phyloP scores from a whole-genome alignment of 1,140 invertebrate species.

The Cataglyphis hispanica region DNA sequence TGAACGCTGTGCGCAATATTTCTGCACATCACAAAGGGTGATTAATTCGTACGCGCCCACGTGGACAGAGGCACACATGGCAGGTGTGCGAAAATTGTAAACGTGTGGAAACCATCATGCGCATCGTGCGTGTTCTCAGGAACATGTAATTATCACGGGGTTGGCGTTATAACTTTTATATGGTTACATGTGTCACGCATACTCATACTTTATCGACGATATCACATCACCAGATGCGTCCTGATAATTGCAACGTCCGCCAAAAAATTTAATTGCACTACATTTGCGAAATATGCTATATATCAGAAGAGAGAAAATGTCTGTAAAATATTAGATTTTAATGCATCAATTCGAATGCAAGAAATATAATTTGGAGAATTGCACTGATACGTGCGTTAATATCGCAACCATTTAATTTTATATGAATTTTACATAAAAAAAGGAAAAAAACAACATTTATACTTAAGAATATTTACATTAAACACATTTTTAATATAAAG shows the following conservation, averaged over 20 bases:
- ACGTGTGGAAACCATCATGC: slow-evolving; percentile 32
- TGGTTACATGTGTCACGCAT: slow-evolving; percentile 26
- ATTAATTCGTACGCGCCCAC: slow-evolving; percentile 32
- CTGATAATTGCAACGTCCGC: slow-evolving; percentile 63
- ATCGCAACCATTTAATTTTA: neutral
- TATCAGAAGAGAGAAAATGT: neutral
- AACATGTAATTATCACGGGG: slow-evolving; percentile 59
- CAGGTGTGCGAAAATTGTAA: slow-evolving; percentile 64
- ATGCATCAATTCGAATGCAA: neutral
- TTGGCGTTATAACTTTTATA: slow-evolving; percentile 63
- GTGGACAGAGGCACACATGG: slow-evolving; percentile 30
- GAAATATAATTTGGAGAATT: neutral
- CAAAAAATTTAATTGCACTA: slow-evolving; percentile 27
- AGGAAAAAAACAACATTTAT: neutral
- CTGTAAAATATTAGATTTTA: neutral
- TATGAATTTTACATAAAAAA: neutral
- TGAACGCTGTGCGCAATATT: slow-evolving; percentile 15
- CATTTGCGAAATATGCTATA: slow-evolving; percentile 10
- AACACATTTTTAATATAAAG: neutral
- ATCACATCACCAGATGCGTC: slow-evolving; percentile 72
- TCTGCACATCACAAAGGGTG: slow-evolving; percentile 24
- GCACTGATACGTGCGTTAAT: neutral
- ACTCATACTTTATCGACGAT: slow-evolving; percentile 47
- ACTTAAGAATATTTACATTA: neutral
- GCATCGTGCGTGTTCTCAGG: slow-evolving; percentile 31